Conservation (phyloP, 1,140 invertebrate genomes). For the Oreohelix idahoensis region DNA sequence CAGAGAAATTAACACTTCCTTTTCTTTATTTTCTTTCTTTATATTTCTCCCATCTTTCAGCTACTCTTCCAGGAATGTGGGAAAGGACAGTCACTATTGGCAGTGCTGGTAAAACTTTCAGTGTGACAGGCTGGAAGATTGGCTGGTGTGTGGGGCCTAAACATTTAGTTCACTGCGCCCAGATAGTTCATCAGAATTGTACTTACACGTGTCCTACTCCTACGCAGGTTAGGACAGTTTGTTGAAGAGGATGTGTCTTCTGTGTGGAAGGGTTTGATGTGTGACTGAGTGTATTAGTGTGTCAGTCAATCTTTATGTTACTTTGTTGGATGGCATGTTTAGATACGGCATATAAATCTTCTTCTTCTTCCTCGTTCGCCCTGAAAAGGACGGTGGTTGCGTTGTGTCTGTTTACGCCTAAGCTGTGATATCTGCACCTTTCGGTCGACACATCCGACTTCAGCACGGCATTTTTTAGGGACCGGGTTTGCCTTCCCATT, state of each 20-base stretch:
- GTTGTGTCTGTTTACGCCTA: too few species aligned
- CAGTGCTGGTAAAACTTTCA: constrained; percentile 97
- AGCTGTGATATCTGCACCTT: too few species aligned
- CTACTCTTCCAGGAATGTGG: constrained; percentile 97
- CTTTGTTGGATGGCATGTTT: too few species aligned
- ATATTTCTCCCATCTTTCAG: constrained; percentile 68
- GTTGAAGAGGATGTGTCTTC: background rate
- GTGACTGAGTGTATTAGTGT: too few species aligned
- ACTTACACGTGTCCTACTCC: constrained; percentile 93
- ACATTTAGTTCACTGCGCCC: constrained; percentile 76
- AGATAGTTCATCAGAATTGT: constrained; percentile 93
- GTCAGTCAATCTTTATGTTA: too few species aligned
- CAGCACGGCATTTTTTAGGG: too few species aligned
- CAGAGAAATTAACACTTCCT: background rate
- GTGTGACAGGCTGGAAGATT: constrained; percentile 88
- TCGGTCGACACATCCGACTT: too few species aligned
- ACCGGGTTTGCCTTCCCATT: too few species aligned
- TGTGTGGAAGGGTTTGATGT: background rate
- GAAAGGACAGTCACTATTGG: constrained; percentile 97
- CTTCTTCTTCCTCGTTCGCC: too few species aligned
- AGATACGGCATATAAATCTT: too few species aligned
- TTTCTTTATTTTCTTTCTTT: background rate
- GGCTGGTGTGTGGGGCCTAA: constrained; percentile 90
- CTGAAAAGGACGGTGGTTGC: too few species aligned
- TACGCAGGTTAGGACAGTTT: constrained; percentile 73